These are phyloP conservation scores for Psittacula echo DNA, from an alignment of 2,797 vertebrate species.

Conservation along the genomic window DNA sequence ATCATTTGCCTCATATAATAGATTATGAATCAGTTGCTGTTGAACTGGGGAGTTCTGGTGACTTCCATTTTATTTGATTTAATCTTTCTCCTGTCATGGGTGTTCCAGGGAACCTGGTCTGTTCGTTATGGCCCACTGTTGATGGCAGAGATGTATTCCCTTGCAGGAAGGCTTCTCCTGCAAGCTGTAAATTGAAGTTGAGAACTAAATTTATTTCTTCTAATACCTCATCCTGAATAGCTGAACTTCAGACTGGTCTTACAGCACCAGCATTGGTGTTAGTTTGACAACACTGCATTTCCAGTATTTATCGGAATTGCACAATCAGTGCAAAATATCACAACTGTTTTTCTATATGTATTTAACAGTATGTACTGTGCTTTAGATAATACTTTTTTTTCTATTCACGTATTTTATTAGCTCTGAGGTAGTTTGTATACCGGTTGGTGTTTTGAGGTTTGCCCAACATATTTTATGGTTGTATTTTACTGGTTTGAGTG, in stretches of 20 bases:
- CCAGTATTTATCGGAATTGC: constrained; percentile 13
- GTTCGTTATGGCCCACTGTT: constrained; percentile 32
- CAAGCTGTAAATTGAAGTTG: constrained; percentile 50
- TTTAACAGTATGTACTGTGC: neutral
- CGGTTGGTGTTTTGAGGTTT: neutral
- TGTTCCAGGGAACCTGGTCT: neutral
- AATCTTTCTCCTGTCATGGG: constrained; percentile 55
- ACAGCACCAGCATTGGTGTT: neutral
- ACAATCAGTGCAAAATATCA: constrained; percentile 27
- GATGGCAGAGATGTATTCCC: constrained; percentile 33
- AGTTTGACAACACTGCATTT: constrained; percentile 21
- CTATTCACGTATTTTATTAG: neutral
- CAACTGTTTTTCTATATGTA: neutral
- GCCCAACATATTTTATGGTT: neutral
- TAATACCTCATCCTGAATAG: constrained; percentile 1
- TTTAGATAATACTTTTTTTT: constrained; percentile 3
- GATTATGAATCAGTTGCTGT: constrained; percentile 43
- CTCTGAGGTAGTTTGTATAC: neutral
- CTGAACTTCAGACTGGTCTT: constrained; percentile 37
- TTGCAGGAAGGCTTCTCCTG: constrained; percentile 21
- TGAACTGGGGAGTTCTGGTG: constrained; percentile 15
- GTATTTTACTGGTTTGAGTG: neutral
- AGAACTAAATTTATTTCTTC: constrained; percentile 59
- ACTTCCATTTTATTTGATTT: constrained; percentile 60
- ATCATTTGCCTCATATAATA: constrained; percentile 41